Percentiles rank a stretch among this genome's conserved stretches.
Conservation (phyloP, 2,113 vertebrate species). For the Xiphophorus maculatus region DNA sequence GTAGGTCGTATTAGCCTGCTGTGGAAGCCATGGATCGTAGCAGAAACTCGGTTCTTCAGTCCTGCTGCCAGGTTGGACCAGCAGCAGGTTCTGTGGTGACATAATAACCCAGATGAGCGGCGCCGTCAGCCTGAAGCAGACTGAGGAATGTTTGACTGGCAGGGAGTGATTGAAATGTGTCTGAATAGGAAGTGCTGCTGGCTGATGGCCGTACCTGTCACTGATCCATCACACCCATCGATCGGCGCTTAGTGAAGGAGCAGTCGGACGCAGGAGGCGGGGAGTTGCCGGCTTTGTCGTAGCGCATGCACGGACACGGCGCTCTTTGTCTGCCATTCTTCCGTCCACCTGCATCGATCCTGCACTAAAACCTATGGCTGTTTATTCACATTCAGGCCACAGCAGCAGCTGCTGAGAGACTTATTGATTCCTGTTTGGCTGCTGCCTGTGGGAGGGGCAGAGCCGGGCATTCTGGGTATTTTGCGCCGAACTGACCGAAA, state of each 20-base stretch:
- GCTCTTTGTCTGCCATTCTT: constrained; percentile 69
- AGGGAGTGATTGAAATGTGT: constrained; percentile 55
- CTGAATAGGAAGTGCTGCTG: constrained; percentile 60
- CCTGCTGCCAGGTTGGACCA: too few species aligned
- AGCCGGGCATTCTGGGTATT: not conserved
- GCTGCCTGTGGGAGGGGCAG: constrained; percentile 27
- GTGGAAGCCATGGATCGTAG: too few species aligned
- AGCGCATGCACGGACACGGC: constrained; percentile 25
- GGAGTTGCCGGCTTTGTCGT: constrained; percentile 15
- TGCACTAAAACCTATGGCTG: constrained; percentile 69
- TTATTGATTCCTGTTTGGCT: constrained; percentile 66
- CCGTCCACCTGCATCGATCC: constrained; percentile 72
- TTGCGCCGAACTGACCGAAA: not conserved
- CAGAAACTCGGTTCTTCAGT: too few species aligned
- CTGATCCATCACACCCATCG: constrained; percentile 75
- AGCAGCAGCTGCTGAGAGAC: constrained; percentile 65
- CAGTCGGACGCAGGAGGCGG: constrained; percentile 28
- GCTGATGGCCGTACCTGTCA: constrained; percentile 65
- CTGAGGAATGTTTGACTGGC: constrained; percentile 44
- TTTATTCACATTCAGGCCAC: constrained; percentile 77
- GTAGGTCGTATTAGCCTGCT: too few species aligned
- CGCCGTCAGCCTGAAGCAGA: constrained; percentile 4
- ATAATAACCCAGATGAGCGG: too few species aligned
- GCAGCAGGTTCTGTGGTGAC: too few species aligned
- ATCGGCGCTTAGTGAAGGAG: constrained; percentile 54